Evolutionary conservation across 2,888 invertebrate genomes (phyloP), one percentile per base, ranked within the genome.

Genomic region (Toxonevra muliebris): DNA sequence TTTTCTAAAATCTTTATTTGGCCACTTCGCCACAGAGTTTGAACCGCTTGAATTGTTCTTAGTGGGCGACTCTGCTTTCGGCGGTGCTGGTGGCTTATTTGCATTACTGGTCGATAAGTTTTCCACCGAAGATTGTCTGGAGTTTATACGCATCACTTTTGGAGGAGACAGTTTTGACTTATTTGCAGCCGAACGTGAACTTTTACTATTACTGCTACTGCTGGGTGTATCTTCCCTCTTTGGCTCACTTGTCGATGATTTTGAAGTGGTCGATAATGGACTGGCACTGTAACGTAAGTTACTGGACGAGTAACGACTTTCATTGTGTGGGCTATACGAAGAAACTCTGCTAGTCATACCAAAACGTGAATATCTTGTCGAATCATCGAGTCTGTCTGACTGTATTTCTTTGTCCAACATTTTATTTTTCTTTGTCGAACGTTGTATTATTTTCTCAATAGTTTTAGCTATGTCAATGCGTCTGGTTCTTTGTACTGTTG

Each of bases 1-100:
- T 80, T 93, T 92, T 45, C 92, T 86, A 75, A 91, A 91, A 80
- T 92, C 92, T 83, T 92, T 92, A 80, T 92, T 92, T 20, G 89
- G 87, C 74, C 81, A 79, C 65, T 87, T 87, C 45, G 73, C 68
- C 58, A 82, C 71, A 5, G 70, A 74, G 40, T 68, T 72, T 19
- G 71, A 63, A 30, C 74, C 83, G 69, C 87, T 86, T 76, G 82
- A 82, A 76, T 78, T 68, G 76, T 71, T 80, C 61, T 85, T 85
- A 2, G 78, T 77, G 71, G 84, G 85, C 78, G 89, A 69, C 71
- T 77, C 86, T 77, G 76, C 74, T 59, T 85, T 85, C 20, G 80
- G 76, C 1, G 74, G 71, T 0, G 74, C 61, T 7, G 80, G 80
- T 64, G 79, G 80, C 19, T 82, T 82, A 15, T 79, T 77, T 0